Conservation (phyloP, 2,113 vertebrate species). For the Acanthochromis polyacanthus region DNA sequence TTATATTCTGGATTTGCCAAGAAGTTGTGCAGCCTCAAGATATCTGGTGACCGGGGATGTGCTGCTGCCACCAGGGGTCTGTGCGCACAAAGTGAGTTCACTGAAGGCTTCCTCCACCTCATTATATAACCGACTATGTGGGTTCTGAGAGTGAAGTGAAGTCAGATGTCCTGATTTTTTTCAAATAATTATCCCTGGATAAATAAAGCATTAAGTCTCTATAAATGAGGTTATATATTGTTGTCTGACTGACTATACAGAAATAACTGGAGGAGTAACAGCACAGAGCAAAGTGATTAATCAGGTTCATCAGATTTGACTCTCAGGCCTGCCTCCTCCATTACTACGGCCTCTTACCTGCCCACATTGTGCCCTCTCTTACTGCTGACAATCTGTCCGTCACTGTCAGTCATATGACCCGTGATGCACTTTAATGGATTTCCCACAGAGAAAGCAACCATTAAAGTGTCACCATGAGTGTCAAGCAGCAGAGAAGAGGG, state of each 20-base stretch:
- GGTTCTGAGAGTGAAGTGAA: conserved; percentile 2
- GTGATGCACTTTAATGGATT: not conserved
- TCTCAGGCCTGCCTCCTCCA: not conserved
- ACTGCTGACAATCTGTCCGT: not conserved
- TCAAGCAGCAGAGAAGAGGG: not conserved
- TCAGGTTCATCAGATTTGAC: not conserved
- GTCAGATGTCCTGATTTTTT: not conserved
- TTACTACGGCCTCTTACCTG: not conserved
- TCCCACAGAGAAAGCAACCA: not conserved
- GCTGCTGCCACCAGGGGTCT: conserved; percentile 13
- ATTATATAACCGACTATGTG: not conserved
- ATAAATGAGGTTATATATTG: not conserved
- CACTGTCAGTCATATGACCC: not conserved
- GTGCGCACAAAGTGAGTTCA: not conserved
- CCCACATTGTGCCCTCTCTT: not conserved
- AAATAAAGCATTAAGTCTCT: not conserved
- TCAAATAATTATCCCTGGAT: not conserved
- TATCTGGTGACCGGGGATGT: conserved; percentile 32
- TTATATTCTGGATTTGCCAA: conserved; percentile 38
- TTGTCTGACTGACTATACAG: not conserved
- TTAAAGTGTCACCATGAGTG: not conserved
- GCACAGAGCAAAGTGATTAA: conserved; percentile 1
- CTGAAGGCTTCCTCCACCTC: not conserved
- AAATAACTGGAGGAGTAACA: not conserved
- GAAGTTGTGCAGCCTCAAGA: conserved; percentile 12